Base-by-base conservation (phyloP, 2,113 vertebrate genomes). In the Dryoscopus gambensis region DNA sequence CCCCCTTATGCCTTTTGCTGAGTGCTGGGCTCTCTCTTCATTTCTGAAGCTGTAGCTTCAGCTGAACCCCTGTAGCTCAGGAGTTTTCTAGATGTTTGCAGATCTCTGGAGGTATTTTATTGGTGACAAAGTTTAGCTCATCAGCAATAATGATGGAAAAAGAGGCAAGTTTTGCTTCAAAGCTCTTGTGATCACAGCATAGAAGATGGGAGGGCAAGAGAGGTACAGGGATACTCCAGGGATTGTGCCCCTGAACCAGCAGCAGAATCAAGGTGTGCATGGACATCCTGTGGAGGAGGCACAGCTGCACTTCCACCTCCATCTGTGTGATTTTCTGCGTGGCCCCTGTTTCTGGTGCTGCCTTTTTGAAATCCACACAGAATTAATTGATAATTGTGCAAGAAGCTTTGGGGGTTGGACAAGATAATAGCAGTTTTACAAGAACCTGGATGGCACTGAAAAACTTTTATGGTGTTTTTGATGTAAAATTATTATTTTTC, bases 401-500 rank as follows among this genome's bases (percentile, higher is more conserved):
- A 92, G 94, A 97, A 96, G 84, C 91, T 79, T 50, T 62, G 87
- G 94, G 83, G 79, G 76, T 22, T 95, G 68, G 93, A 92, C 85
- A 96, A 87, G 89, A 92, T 93, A 94, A 94, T 49, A 97, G 92
- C 68, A 94, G 95, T 96, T 96, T 97, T 90, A 80, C 71, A 93
- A 88, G 84, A 84, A 80, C 57, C 87, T 86, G 67, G 57, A 87
- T 81, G 69, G 80, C 57, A 90, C 35, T 46, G 65, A 87, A 97
- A 97, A 95, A 94, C 59, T 96, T 97, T 87, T 91, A 79, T 63
- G 55, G 67, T 68, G 25, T 85, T 96, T 89, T 94, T 96, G 46
- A 96, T 96, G 79, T 85, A 87, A 96, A 97, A 96, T 95, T 97
- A 92, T 94, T 96, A 85, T 97, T 96, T 96, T 95, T 53, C 44